A percentile compares a stretch with the other conserved stretches of the same genome.
Evolutionary conservation across 2,113 vertebrate genomes (phyloP).

Genomic region (Protobothrops mucrosquamatus): DNA sequence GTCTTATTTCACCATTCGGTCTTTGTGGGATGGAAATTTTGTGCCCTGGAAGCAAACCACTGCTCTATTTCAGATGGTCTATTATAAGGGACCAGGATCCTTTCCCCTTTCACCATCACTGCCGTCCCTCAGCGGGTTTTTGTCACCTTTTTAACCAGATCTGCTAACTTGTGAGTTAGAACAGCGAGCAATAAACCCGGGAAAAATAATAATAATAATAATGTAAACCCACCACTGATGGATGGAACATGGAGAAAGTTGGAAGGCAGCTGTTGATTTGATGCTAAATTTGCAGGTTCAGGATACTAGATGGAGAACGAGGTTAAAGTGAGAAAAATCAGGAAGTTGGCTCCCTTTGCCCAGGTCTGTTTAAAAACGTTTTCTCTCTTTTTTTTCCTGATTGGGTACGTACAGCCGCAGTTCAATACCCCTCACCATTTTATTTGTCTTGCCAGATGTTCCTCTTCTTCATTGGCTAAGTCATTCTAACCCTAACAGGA

Average conservation of each 20-base stretch:
- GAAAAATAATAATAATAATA: neutral
- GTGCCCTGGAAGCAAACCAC: constrained; percentile 37
- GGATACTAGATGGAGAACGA: neutral
- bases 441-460: neutral
- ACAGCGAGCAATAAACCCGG: neutral
- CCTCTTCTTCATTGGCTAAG: neutral
- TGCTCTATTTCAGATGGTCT: constrained; percentile 1
- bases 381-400: too few relatives aligned
- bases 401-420: neutral
- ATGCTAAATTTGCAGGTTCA: neutral
- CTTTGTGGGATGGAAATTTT: constrained; percentile 43
- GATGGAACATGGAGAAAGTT: neutral
- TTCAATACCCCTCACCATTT: neutral
- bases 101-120: neutral
- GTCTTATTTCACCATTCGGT: constrained; percentile 12
- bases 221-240: neutral
- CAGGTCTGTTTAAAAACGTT: neutral
- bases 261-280: neutral
- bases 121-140: neutral
- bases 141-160: neutral
- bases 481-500: neutral
- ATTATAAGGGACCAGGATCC: neutral
- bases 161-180: neutral
- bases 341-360: neutral
- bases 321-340: too few relatives aligned